phyloP scores from a whole-genome alignment of 2,113 vertebrate species.

The Pycnonotus jocosus region DNA sequence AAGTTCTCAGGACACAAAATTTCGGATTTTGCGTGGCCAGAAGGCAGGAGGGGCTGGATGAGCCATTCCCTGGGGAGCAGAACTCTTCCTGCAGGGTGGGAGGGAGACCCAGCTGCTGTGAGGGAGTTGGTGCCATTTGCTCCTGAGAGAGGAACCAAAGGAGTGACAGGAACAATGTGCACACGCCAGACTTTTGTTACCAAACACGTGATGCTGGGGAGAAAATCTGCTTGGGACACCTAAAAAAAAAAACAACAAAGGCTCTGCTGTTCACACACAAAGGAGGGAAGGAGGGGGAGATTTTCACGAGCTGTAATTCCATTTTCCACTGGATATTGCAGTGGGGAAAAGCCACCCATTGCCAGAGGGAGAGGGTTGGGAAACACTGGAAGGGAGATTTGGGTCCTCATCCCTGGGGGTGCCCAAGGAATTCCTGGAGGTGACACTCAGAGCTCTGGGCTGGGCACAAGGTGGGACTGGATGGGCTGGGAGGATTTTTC shows the following conservation, averaged over 20 bases:
- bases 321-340: neutral
- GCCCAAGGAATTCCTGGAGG: neutral
- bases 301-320: neutral
- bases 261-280: neutral
- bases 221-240: neutral
- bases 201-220: neutral
- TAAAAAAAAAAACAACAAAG: neutral
- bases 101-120: constrained; percentile 7
- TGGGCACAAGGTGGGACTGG: neutral
- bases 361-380: neutral
- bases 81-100: neutral
- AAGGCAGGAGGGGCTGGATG: neutral
- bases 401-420: neutral
- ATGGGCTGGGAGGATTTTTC: neutral
- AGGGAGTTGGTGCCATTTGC: neutral
- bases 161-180: neutral
- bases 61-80: neutral
- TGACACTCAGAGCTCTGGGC: neutral
- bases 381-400: neutral
- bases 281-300: neutral
- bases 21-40: fast-evolving
- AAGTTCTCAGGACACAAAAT: neutral
- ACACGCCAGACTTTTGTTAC: neutral
- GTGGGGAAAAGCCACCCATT: neutral
- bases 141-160: neutral